A percentile compares a stretch with the other conserved stretches of the same genome.
Evolutionary conservation across 1,140 invertebrate genomes (phyloP).

Genomic region (Megalonaias nervosa): DNA sequence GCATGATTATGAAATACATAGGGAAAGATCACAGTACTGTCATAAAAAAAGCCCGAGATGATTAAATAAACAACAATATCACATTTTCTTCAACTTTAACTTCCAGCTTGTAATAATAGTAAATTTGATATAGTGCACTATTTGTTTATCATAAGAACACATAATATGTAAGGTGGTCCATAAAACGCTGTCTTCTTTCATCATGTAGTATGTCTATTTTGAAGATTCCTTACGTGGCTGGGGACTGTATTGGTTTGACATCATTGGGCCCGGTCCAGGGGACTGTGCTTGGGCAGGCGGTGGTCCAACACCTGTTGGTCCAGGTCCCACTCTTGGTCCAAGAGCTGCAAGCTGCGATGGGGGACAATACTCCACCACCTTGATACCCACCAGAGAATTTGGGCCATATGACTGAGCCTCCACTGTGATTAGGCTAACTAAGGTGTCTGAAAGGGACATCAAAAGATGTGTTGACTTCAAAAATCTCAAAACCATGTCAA

Average conservation of each 20-base stretch:
- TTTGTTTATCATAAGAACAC: too few species aligned
- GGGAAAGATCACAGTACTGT: too few species aligned
- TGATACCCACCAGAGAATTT: constrained; percentile 94
- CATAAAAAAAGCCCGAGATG: too few species aligned
- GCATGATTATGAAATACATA: too few species aligned
- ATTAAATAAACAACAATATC: too few species aligned
- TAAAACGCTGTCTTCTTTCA: too few species aligned
- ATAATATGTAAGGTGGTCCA: too few species aligned
- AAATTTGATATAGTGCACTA: too few species aligned
- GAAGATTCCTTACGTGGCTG: constrained; percentile 17
- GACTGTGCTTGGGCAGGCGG: constrained; percentile 17
- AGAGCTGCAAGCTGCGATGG: constrained; percentile 53
- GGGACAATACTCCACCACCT: constrained; percentile 84
- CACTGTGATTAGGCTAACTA: constrained; percentile 73
- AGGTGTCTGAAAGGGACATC: constrained; percentile 59
- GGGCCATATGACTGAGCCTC: constrained; percentile 96
- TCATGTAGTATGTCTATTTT: neutral
- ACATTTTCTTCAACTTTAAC: too few species aligned
- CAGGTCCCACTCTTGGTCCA: constrained; percentile 56
- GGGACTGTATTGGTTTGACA: constrained; percentile 20
- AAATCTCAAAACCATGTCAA: neutral
- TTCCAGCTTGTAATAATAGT: too few species aligned
- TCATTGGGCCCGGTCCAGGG: neutral
- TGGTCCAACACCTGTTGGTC: constrained; percentile 37
- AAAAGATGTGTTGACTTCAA: neutral